phyloP scores from a whole-genome alignment of 2,888 invertebrate species.

The Cremastobaeus sp. region DNA sequence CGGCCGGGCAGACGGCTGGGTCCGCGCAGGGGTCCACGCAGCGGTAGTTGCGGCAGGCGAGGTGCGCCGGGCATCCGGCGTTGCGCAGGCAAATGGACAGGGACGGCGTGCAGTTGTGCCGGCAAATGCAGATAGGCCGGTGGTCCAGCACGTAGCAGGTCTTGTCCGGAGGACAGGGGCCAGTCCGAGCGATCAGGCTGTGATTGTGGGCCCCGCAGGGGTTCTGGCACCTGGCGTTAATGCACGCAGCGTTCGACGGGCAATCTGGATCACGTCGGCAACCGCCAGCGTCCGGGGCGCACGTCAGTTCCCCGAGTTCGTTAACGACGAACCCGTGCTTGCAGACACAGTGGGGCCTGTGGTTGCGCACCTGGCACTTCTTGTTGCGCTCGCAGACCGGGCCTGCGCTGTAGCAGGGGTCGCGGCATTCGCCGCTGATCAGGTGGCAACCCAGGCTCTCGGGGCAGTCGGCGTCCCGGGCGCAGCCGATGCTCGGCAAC shows the following conservation, averaged over 20 bases:
- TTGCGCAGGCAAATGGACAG: conserved; percentile 93
- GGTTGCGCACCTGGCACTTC: conserved; percentile 92
- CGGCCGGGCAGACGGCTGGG: conserved; percentile 89
- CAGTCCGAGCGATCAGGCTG: conserved; percentile 70
- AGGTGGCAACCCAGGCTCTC: conserved; percentile 86
- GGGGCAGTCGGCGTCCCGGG: conserved; percentile 85
- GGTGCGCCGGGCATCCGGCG: conserved; percentile 90
- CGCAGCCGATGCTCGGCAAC: conserved; percentile 81
- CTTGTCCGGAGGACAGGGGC: conserved; percentile 87
- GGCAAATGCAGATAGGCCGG: conserved; percentile 90
- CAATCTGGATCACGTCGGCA: conserved; percentile 91
- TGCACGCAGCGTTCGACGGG: conserved; percentile 91
- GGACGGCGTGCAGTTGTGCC: conserved; percentile 91
- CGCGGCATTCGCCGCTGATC: conserved; percentile 85
- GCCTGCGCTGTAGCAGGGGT: conserved; percentile 85
- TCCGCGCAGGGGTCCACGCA: conserved; percentile 93
- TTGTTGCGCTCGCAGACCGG: conserved; percentile 89
- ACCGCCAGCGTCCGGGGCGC: conserved; percentile 89
- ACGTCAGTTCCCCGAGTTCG: conserved; percentile 91
- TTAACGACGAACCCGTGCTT: conserved; percentile 93
- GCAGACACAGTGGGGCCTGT: conserved; percentile 92
- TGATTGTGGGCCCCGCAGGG: conserved; percentile 83
- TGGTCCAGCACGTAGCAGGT: conserved; percentile 93
- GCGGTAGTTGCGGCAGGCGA: conserved; percentile 92
- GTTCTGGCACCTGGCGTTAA: conserved; percentile 92